These are phyloP conservation scores for Tridacna gigas DNA, from an alignment of 2,888 invertebrate species.

Conservation along the genomic window DNA sequence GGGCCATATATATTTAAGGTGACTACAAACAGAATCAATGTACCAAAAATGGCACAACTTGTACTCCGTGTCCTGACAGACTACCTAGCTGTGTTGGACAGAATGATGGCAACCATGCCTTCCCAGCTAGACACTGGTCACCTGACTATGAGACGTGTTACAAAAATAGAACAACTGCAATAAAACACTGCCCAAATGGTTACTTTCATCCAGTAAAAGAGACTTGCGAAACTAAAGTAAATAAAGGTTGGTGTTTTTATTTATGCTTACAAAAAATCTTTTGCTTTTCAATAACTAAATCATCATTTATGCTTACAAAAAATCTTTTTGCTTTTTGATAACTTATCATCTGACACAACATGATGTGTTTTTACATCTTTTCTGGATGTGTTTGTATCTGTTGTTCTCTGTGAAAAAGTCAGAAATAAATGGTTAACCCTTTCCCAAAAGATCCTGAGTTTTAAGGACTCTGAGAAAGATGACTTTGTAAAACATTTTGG, in stretches of 20 bases:
- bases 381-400: too few species aligned
- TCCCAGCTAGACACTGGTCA: conserved; percentile 54
- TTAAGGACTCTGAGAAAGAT: too few species aligned
- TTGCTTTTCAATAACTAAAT: too few species aligned
- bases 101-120: conserved; percentile 54
- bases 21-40: conserved; percentile 67
- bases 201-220: conserved; percentile 58
- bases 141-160: conserved; percentile 57
- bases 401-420: too few species aligned
- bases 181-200: conserved; percentile 46
- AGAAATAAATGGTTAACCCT: too few species aligned
- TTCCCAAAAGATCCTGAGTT: too few species aligned
- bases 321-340: too few species aligned
- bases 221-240: conserved; percentile 39
- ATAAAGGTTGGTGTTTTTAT: conserved; percentile 30
- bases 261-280: too few species aligned
- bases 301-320: too few species aligned
- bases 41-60: conserved; percentile 14
- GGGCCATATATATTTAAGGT: conserved; percentile 54
- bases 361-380: too few species aligned
- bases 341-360: too few species aligned
- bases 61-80: conserved; percentile 54
- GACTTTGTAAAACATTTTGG: too few species aligned
- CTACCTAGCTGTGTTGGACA: conserved; percentile 61
- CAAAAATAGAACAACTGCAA: conserved; percentile 55